Conservation (phyloP, 2,797 vertebrate species). For the Tangara arthus region DNA sequence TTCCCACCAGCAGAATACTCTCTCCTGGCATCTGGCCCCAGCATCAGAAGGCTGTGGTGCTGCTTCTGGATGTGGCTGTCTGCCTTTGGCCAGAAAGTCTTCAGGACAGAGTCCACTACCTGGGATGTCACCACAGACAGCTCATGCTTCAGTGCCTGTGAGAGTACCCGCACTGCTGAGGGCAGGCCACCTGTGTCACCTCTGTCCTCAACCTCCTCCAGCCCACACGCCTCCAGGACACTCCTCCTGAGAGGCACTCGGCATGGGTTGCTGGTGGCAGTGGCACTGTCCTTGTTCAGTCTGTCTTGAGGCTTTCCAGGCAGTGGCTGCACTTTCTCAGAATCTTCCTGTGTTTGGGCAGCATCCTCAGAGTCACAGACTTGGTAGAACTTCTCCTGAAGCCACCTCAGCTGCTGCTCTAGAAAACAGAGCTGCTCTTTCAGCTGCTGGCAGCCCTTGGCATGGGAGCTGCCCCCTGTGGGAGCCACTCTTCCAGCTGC, state of each 20-base stretch:
- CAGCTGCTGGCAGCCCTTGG: slow-evolving; percentile 80
- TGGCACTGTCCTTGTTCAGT: not conserved
- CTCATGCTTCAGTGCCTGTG: slow-evolving; percentile 85
- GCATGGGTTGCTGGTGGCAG: not conserved
- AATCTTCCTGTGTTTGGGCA: not conserved
- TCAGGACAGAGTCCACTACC: slow-evolving; percentile 87
- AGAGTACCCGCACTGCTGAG: slow-evolving; percentile 72
- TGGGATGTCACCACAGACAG: slow-evolving; percentile 80
- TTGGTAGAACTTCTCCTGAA: slow-evolving; percentile 86
- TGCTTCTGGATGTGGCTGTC: slow-evolving; percentile 68
- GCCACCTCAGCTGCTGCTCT: slow-evolving; percentile 83
- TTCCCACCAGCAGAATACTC: not conserved
- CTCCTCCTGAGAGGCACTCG: slow-evolving; percentile 53
- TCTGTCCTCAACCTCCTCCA: slow-evolving; percentile 60
- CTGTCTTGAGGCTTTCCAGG: not conserved
- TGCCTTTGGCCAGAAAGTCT: slow-evolving; percentile 73
- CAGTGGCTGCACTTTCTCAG: not conserved
- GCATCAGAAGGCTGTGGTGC: slow-evolving; percentile 39
- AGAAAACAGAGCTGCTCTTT: slow-evolving; percentile 89
- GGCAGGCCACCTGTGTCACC: slow-evolving; percentile 14
- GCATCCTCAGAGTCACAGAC: slow-evolving; percentile 73
- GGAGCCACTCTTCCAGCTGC: not conserved
- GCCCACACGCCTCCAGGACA: not conserved
- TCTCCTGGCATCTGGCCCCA: slow-evolving; percentile 31
- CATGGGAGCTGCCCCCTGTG: slow-evolving; percentile 50